A percentile compares a stretch with the other conserved stretches of the same genome.
Conservation (phyloP, 2,113 vertebrate species). For the Malaclemys terrapin region DNA sequence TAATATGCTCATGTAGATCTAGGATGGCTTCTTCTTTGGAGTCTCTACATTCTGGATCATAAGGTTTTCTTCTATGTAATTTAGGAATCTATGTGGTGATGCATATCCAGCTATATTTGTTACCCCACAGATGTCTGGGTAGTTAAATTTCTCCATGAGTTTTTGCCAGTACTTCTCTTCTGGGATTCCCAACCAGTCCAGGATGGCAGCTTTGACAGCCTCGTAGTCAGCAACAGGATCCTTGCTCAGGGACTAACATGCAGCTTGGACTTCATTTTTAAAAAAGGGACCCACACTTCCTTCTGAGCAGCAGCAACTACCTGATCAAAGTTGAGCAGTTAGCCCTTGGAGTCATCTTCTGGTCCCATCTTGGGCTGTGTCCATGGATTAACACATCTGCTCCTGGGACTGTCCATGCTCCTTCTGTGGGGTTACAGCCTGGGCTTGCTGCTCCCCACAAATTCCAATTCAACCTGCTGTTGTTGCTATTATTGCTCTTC, state of each 20-base stretch:
- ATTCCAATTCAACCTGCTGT: constrained; percentile 53
- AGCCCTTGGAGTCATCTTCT: background rate
- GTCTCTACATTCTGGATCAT: constrained; percentile 78
- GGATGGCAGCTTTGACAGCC: constrained; percentile 44
- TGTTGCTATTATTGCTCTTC: background rate
- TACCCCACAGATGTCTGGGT: constrained; percentile 82
- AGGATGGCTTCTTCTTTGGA: constrained; percentile 74
- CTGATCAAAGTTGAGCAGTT: background rate
- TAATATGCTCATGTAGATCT: constrained; percentile 66
- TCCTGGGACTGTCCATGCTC: constrained; percentile 22
- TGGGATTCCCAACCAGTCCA: constrained; percentile 72
- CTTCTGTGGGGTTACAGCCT: constrained; percentile 36
- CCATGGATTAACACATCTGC: constrained; percentile 38
- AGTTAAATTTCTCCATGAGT: constrained; percentile 78
- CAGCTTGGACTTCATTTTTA: background rate
- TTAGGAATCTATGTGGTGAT: constrained; percentile 81
- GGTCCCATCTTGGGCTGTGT: background rate
- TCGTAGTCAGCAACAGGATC: background rate
- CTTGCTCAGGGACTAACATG: background rate
- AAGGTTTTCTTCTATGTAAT: constrained; percentile 81
- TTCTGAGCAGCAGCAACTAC: accelerated
- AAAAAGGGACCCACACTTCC: background rate
- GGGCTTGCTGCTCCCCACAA: constrained; percentile 42
- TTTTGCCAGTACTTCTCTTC: constrained; percentile 70
- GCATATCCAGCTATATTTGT: constrained; percentile 81